Base-by-base conservation (phyloP, 1,140 invertebrate genomes). In the Sycophila sp. region DNA sequence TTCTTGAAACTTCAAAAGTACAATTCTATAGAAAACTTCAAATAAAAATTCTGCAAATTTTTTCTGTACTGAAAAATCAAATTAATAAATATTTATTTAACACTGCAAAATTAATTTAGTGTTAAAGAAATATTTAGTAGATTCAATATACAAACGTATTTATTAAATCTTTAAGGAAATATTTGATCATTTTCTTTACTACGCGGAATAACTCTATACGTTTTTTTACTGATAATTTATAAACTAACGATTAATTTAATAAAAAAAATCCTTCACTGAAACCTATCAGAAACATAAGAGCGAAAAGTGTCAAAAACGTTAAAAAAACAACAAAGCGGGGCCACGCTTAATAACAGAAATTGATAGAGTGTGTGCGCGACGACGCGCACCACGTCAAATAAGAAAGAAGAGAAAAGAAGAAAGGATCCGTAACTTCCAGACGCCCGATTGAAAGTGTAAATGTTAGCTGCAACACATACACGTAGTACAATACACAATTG, bases 381-480 rank as follows among this genome's bases (percentile, higher is more conserved):
- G 17, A 58, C 28, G 55, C 5, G 30, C 36, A 40, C 30, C 19
- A 60, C 30, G 10, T 60, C 13, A n/a, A 11, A 59, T 30, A 32
- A 53, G n/a, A n/a, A n/a, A n/a, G n/a, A 55, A 51, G 8, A 42
- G 13, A 45, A 34, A 55, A 30, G n/a, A n/a, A n/a, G n/a, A n/a
- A n/a, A n/a, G n/a, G n/a, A n/a, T n/a, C n/a, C n/a, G n/a, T n/a
- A n/a, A n/a, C n/a, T n/a, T 34, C 11, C 1, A 36, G 49, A 38
- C 22, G 45, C 36, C 17, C 38, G 47, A 68, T 68, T 59, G 65
- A 36, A 26, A 5, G 40, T 68, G 42, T 58, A 58, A 58, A 67
- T 19, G n/a, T 4, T 55, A 30, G 19, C n/a, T 56, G 15, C 42
- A 40, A 22, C 24, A 32, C 19, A 51, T 60, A 42, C 38, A 28